Conservation (phyloP, 2,797 vertebrate species). For the Pipistrellus pipistrellus region DNA sequence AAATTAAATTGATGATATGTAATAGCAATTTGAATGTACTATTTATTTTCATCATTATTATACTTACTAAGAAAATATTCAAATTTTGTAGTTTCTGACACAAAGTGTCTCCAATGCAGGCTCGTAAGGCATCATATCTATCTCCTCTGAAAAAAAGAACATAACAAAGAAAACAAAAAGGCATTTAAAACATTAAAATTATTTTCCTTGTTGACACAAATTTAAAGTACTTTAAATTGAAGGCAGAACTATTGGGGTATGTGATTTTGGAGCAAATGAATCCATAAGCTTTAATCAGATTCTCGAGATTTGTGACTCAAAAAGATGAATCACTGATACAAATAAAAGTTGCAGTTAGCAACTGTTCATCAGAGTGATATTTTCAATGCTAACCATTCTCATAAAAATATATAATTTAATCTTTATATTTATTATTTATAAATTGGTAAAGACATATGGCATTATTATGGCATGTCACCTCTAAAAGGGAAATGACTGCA, state of each 20-base stretch:
- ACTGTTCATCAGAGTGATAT: background rate
- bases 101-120: slow-evolving; percentile 95
- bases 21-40: background rate
- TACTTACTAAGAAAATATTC: slow-evolving; percentile 96
- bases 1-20: slow-evolving; percentile 21
- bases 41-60: slow-evolving; percentile 7
- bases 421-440: background rate
- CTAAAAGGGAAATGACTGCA: background rate
- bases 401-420: background rate
- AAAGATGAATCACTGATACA: background rate
- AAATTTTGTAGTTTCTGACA: slow-evolving; percentile 95
- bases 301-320: slow-evolving; percentile 29
- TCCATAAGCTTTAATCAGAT: slow-evolving; percentile 30
- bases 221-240: slow-evolving; percentile 53
- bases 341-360: slow-evolving; percentile 17
- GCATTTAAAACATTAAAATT: slow-evolving; percentile 36
- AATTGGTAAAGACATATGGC: background rate
- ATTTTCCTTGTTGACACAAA: slow-evolving; percentile 45
- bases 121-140: slow-evolving; percentile 96
- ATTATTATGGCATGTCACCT: background rate
- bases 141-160: slow-evolving; percentile 90
- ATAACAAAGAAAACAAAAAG: slow-evolving; percentile 17
- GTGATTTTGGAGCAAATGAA: slow-evolving; percentile 26
- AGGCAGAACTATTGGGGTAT: slow-evolving; percentile 21
- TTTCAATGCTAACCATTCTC: slow-evolving; percentile 57